Evolutionary conservation across 2,113 vertebrate genomes (phyloP).

Genomic region (Glareola pratincola): DNA sequence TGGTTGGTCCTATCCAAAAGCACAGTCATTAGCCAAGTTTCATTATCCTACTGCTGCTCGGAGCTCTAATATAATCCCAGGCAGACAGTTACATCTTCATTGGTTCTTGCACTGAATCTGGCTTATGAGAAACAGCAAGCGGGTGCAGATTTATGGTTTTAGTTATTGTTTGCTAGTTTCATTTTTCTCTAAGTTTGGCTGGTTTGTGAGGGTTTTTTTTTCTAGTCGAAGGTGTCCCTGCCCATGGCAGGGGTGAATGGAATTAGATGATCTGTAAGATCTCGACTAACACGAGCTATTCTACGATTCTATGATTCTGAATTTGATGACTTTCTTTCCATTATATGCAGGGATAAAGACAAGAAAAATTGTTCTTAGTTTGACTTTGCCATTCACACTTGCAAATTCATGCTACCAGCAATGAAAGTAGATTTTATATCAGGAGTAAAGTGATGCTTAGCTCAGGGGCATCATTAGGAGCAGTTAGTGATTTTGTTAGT

Average conservation of each 20-base stretch:
- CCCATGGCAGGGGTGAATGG: no score
- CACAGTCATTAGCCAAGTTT: background rate
- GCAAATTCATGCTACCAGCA: background rate
- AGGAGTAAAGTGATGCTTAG: conserved; percentile 21
- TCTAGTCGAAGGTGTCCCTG: no score
- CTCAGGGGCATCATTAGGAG: conserved; percentile 3
- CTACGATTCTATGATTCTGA: background rate
- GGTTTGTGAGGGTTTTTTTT: rapidly evolving
- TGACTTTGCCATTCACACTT: background rate
- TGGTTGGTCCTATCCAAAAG: background rate
- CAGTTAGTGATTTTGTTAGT: conserved; percentile 27
- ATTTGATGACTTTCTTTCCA: background rate
- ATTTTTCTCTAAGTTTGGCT: background rate
- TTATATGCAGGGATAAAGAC: background rate
- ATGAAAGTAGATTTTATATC: background rate
- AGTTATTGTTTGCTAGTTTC: background rate
- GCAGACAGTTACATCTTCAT: background rate
- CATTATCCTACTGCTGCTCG: background rate
- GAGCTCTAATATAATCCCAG: background rate
- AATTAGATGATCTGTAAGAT: no score
- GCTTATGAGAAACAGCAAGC: background rate
- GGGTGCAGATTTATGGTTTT: background rate
- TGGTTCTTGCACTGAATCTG: background rate
- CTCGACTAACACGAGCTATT: no score
- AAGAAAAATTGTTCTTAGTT: background rate